These are phyloP conservation scores for Drosophila fuyamai DNA, from an alignment of 1,140 invertebrate genomes.

Conservation along the genomic window DNA sequence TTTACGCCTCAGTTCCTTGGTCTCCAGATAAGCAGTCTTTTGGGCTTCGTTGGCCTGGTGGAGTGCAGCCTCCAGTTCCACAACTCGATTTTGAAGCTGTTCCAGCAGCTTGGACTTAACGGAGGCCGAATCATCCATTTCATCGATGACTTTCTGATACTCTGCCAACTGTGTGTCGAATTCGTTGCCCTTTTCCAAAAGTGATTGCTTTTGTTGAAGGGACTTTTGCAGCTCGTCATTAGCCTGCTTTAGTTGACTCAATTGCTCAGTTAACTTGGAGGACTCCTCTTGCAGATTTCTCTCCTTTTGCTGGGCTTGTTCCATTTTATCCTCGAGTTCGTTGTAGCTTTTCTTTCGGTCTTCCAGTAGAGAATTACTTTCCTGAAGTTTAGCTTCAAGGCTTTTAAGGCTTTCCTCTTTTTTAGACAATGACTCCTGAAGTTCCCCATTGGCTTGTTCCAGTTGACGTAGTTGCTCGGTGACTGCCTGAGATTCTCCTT, in stretches of 20 bases:
- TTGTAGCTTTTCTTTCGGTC: slow-evolving; percentile 9
- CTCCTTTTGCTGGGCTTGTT: slow-evolving; percentile 40
- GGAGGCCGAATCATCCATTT: slow-evolving; percentile 67
- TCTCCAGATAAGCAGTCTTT: slow-evolving; percentile 44
- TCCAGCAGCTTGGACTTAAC: slow-evolving; percentile 43
- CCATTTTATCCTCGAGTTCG: slow-evolving; percentile 43
- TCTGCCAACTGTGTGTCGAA: slow-evolving; percentile 56
- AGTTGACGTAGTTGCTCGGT: slow-evolving; percentile 28
- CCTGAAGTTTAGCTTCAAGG: slow-evolving; percentile 1
- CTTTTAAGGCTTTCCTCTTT: slow-evolving; percentile 4
- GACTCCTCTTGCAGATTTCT: slow-evolving; percentile 9
- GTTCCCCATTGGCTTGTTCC: slow-evolving; percentile 27
- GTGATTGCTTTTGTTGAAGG: slow-evolving; percentile 27
- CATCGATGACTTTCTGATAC: slow-evolving; percentile 76
- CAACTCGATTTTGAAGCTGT: slow-evolving; percentile 45
- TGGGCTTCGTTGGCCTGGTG: slow-evolving; percentile 39
- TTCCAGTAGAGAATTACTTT: slow-evolving; percentile 8
- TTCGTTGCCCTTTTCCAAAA: slow-evolving; percentile 58
- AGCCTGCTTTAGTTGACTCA: slow-evolving; percentile 10
- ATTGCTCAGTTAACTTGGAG: slow-evolving; percentile 21
- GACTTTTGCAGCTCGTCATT: slow-evolving; percentile 24
- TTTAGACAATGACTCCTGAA: slow-evolving; percentile 3
- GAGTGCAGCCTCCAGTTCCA: slow-evolving; percentile 51
- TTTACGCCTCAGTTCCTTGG: slow-evolving; percentile 50
- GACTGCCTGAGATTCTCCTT: slow-evolving; percentile 3